Base-by-base conservation (phyloP, 1,140 invertebrate species). In the Macrobrachium nipponense region DNA sequence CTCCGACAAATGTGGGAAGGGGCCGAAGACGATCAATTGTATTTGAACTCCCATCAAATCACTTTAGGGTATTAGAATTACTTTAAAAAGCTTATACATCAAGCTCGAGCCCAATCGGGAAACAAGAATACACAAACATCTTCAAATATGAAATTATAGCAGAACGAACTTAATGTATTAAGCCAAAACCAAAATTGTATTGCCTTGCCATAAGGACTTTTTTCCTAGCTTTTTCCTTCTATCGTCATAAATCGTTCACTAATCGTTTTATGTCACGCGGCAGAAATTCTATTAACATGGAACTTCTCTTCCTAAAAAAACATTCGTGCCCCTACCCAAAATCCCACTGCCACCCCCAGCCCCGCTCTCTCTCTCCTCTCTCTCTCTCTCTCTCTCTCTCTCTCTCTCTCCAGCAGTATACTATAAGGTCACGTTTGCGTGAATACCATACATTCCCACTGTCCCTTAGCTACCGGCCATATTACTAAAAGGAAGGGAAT, bases 351-450 rank as follows among this genome's bases (percentile, higher is more conserved):
- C 58, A 12, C 76, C 20, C 76, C 20, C 76, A n/a, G 11, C 2
- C 36, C 2, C 20, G 4, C 10, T 12, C 27, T 23, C 36, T 18
- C 27, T 14, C 59, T 23, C 59, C 77, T 62, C 8, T 79, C 77
- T 27, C 10, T 62, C 23, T 20, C 64, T 44, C 79, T 70, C 62
- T 81, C 64, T 81, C 18, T 44, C 64, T 66, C 64, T 70, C 64
- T 44, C 79, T 68, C 62, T 81, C 64, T 27, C 59, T 80, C 23
- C 23, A 14, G 2, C 60, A 18, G 18, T 36, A 11, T 43, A 11
- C 27, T n/a, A 43, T 58, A 17, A 12, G 18, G 36, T 14, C 36
- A 51, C 4, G 4, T 51, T 51, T 20, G 17, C 43, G 44, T 51
- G 51, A 51, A 51, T 51, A 6, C 51, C 27, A 43, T 51, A 27